Base-by-base conservation (phyloP, 2,113 vertebrate genomes). In the Leptodactylus fuscus region DNA sequence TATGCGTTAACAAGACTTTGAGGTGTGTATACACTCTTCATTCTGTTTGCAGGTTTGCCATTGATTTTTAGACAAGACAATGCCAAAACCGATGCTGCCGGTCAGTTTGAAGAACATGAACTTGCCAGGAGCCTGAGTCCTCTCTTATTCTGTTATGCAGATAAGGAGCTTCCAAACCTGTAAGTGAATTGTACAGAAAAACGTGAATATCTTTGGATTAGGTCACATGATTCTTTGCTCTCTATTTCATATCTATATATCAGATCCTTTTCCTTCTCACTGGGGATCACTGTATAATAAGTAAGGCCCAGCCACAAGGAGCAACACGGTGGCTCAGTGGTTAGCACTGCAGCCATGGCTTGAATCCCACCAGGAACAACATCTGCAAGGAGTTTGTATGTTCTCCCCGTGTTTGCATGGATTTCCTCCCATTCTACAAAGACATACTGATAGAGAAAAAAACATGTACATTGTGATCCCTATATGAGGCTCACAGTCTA, bases 21-120 rank as follows among this genome's bases (percentile, higher is more conserved):
- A 20, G 32, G 29, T 20, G 1, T 32, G 46, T 48, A 27, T 16
- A 49, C 9, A 34, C 8, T 55, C 29, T 9, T 10, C 15, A 8
- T 51, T 34, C 22, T 8, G 5, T 44, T 58, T 27, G 13, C 34
- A 99, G 98, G 98, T 53, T 92, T 99, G 29, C 98, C 98, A 0
- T 89, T 99, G 87, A 98, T 99, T 89, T 99, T 99, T 92, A 96
- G 98, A 76, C 98, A 99, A 90, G 98, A 99, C 90, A 99, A 99
- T 44, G 93, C 94, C 0, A 99, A 95, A 91, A 91, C 91, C 0
- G 98, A 99, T 69, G 97, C 96, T 0, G 96, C 97, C 0, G 98
- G 96, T 6, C 98, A 99, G 92, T 99, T 97, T 91, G 97, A 99
- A 85, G 98, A 99, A 86, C 98, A 99, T 0, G 98, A 99, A 88